Conservation (phyloP, 1,140 invertebrate genomes). For the Zaprionus africanus region DNA sequence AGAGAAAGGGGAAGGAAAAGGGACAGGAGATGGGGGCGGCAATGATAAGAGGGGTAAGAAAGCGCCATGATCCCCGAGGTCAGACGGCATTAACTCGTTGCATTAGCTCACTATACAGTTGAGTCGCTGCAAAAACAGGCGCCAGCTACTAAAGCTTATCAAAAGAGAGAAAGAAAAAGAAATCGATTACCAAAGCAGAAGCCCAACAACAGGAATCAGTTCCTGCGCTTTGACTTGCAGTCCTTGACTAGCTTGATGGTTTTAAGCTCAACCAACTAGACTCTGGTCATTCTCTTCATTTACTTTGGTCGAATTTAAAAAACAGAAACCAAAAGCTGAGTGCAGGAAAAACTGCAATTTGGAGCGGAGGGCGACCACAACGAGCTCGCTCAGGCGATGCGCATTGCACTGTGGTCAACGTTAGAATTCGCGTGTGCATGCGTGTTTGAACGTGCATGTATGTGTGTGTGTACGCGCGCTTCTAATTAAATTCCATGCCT, state of each 20-base stretch:
- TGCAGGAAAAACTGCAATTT: constrained; percentile 19
- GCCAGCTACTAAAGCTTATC: constrained; percentile 20
- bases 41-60: constrained; percentile 28
- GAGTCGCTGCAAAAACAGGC: background rate
- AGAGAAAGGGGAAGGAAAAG: constrained; percentile 35
- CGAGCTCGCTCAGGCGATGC: constrained; percentile 21
- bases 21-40: background rate
- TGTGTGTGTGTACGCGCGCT: constrained; percentile 36
- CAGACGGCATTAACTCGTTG: constrained; percentile 58
- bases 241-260: background rate
- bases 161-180: constrained; percentile 21
- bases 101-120: constrained; percentile 48
- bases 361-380: constrained; percentile 33
- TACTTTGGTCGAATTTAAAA: constrained; percentile 29
- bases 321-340: background rate
- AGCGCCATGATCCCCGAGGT: constrained; percentile 28
- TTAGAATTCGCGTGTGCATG: constrained; percentile 10
- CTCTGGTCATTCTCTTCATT: constrained; percentile 8
- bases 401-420: constrained; percentile 33
- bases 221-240: background rate
- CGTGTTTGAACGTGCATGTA: constrained; percentile 10
- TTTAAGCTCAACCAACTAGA: constrained; percentile 1
- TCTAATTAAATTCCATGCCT: constrained; percentile 80
- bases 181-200: background rate
- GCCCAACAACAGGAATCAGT: background rate